Evolutionary conservation across 2,888 invertebrate genomes (phyloP).

Genomic region (Elgonia sp.): DNA sequence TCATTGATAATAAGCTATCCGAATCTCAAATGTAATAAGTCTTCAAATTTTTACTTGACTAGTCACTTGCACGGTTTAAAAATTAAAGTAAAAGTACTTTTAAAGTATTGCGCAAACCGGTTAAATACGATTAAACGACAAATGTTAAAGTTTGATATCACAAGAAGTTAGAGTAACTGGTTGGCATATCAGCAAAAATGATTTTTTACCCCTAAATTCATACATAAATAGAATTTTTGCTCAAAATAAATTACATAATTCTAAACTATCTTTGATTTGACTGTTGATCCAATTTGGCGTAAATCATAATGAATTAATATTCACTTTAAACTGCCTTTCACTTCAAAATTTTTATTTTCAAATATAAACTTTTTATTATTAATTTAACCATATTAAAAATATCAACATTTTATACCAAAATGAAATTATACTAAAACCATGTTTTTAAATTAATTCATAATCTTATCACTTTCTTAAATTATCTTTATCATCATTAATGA

Average conservation of each 20-base stretch:
- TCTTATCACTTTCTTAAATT: neutral
- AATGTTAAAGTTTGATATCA: constrained; percentile 34
- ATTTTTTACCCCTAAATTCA: constrained; percentile 32
- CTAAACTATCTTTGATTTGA: neutral
- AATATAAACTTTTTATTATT: too few species aligned
- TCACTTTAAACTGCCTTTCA: neutral
- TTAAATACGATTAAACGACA: constrained; percentile 20
- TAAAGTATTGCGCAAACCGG: constrained; percentile 44
- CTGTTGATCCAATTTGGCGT: constrained; percentile 14
- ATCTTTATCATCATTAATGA: neutral
- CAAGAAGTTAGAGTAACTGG: constrained; percentile 22
- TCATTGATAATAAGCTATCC: constrained; percentile 6
- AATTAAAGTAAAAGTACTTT: constrained; percentile 48
- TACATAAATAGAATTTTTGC: neutral
- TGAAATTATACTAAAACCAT: neutral
- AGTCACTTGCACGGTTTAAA: constrained; percentile 5
- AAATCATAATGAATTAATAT: constrained; percentile 32
- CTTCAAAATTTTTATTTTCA: neutral
- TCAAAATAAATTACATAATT: neutral
- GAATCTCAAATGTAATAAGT: constrained; percentile 29
- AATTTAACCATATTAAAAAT: too few species aligned
- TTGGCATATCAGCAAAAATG: constrained; percentile 11
- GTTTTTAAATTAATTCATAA: too few species aligned
- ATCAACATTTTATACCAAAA: neutral
- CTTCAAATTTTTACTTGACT: constrained; percentile 22